Evolutionary conservation across 1,140 invertebrate genomes (phyloP).

Genomic region (Bursaphelenchus mucronatus): DNA sequence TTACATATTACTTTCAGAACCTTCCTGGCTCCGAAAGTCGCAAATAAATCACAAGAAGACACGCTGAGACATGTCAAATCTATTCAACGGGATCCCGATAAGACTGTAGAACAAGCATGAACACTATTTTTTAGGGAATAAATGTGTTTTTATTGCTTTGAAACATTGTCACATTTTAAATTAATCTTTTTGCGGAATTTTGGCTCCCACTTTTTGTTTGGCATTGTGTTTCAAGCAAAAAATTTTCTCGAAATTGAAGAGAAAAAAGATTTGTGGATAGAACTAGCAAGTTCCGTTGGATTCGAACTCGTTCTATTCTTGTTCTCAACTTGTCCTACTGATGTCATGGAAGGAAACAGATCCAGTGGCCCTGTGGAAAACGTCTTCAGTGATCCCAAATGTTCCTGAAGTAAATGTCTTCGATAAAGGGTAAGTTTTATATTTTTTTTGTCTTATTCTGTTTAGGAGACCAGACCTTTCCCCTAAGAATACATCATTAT

Average conservation of each 20-base stretch:
- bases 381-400: slow-evolving; percentile 22
- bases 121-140: no score
- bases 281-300: background rate
- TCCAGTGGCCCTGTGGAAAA: slow-evolving; percentile 25
- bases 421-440: slow-evolving; percentile 18
- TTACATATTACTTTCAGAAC: no score
- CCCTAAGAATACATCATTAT: slow-evolving; percentile 6
- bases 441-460: slow-evolving; percentile 3
- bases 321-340: no score
- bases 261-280: background rate
- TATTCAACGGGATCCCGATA: no score
- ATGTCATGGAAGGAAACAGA: slow-evolving; percentile 39
- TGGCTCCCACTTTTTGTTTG: background rate
- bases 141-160: no score
- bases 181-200: background rate
- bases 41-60: no score
- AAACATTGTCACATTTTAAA: no score
- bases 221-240: background rate
- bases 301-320: background rate
- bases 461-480: slow-evolving; percentile 5
- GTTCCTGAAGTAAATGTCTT: slow-evolving; percentile 2
- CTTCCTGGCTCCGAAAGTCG: no score
- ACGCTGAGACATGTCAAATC: no score
- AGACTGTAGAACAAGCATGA: no score
- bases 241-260: background rate